Conservation (phyloP, 2,113 vertebrate species). For the Neotragus moschatus region DNA sequence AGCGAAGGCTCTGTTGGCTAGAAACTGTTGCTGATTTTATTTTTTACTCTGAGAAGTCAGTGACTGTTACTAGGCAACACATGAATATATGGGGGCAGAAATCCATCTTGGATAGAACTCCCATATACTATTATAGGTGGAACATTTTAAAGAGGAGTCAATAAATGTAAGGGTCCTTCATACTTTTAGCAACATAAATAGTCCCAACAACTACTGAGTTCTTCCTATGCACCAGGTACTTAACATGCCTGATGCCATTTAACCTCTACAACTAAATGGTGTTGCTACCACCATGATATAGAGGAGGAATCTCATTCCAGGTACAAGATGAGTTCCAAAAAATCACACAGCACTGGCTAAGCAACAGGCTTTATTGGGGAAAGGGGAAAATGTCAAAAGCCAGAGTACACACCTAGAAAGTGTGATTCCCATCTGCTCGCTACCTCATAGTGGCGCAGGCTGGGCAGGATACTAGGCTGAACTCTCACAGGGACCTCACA, state of each 20-base stretch:
- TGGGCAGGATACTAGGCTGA: not conserved
- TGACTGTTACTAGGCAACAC: not conserved
- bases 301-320: not conserved
- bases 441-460: not conserved
- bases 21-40: conserved; percentile 8
- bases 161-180: not conserved
- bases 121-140: not conserved
- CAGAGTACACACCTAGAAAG: not conserved
- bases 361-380: not conserved
- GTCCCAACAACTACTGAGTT: not conserved
- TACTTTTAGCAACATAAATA: conserved; percentile 27
- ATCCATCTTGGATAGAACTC: not conserved
- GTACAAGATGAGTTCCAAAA: not conserved
- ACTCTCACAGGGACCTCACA: not conserved
- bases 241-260: not conserved
- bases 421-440: not conserved
- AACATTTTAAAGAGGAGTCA: not conserved
- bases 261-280: not conserved
- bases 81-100: not conserved
- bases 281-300: not conserved
- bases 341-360: not conserved
- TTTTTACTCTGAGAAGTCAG: not conserved
- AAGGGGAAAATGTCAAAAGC: not conserved
- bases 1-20: not conserved
- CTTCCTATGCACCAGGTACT: not conserved